Percentiles rank a stretch among this genome's conserved stretches.
Conservation (phyloP, 2,797 vertebrate genomes). For the Chaenodraco wilsoni region DNA sequence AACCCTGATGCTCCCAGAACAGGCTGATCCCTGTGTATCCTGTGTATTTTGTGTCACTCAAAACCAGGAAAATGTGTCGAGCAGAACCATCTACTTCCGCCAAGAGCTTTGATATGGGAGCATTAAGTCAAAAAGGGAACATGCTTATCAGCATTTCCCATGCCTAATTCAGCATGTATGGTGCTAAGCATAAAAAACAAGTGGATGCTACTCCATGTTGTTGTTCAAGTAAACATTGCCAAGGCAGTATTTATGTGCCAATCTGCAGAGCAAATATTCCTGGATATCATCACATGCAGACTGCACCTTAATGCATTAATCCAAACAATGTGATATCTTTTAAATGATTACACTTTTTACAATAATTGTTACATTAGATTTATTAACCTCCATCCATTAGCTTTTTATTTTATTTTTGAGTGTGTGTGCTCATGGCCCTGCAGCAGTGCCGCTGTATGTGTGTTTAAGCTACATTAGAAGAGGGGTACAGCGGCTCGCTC, state of each 20-base stretch:
- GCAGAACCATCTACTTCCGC: neutral
- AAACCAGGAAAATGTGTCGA: neutral
- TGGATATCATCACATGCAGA: neutral
- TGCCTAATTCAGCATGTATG: neutral
- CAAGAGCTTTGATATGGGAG: neutral
- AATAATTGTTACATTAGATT: conserved; percentile 16
- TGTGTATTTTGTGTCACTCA: neutral
- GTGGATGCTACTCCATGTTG: conserved; percentile 8
- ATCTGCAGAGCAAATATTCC: conserved; percentile 17
- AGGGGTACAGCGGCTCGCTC: conserved; percentile 65
- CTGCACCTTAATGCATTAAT: neutral
- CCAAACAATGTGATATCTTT: neutral
- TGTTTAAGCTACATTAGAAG: conserved; percentile 69
- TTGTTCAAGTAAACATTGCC: conserved; percentile 28
- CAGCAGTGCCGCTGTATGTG: conserved; percentile 63
- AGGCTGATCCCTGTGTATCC: neutral
- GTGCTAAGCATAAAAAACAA: conserved; percentile 12
- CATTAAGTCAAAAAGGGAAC: neutral
- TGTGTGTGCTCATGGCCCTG: conserved; percentile 31
- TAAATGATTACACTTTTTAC: conserved; percentile 1
- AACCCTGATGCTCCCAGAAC: conserved; percentile 13
- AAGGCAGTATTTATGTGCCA: conserved; percentile 24
- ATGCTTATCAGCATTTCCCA: neutral
- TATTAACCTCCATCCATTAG: conserved; percentile 14
- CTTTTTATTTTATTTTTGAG: conserved; percentile 30